phyloP scores from a whole-genome alignment of 2,888 invertebrate species.

The Lasioglossum lativentre region DNA sequence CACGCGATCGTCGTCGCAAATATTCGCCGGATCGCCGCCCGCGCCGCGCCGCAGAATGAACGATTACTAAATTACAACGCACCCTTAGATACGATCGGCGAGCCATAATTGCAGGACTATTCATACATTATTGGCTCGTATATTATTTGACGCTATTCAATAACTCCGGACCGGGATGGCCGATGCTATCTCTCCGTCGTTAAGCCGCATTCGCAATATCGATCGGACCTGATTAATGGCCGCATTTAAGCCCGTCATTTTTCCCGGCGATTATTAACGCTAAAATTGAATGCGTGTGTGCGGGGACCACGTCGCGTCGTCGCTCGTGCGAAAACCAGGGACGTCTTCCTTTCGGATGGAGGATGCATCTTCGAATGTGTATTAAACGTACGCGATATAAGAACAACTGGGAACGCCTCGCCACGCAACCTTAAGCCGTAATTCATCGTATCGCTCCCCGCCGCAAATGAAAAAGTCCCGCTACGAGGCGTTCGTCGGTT shows the following conservation, averaged over 20 bases:
- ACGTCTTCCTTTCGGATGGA: slow-evolving; percentile 5
- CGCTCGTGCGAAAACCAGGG: slow-evolving; percentile 57
- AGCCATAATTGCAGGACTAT: slow-evolving; percentile 80
- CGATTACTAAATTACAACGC: slow-evolving; percentile 75
- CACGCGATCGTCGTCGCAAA: neutral
- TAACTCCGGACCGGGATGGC: slow-evolving; percentile 74
- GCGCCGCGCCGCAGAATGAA: slow-evolving; percentile 59
- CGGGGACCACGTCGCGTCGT: slow-evolving; percentile 39
- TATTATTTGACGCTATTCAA: slow-evolving; percentile 82
- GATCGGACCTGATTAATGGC: slow-evolving; percentile 80
- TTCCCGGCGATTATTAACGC: slow-evolving; percentile 78
- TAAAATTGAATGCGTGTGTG: slow-evolving; percentile 78
- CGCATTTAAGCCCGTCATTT: slow-evolving; percentile 75
- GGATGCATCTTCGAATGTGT: slow-evolving; percentile 66
- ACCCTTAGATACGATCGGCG: slow-evolving; percentile 76
- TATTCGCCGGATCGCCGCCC: slow-evolving; percentile 24
- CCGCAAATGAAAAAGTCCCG: slow-evolving; percentile 59
- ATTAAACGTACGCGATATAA: slow-evolving; percentile 51
- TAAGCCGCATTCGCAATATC: slow-evolving; percentile 80
- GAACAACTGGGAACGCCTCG: slow-evolving; percentile 66
- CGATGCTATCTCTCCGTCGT: slow-evolving; percentile 79
- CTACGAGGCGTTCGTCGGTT: slow-evolving; percentile 15
- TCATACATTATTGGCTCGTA: slow-evolving; percentile 82
- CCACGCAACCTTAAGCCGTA: slow-evolving; percentile 34
- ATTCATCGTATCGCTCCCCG: slow-evolving; percentile 62